Percentiles rank a stretch among this genome's conserved stretches.
Evolutionary conservation across 1,140 invertebrate species (phyloP).

Genomic region (Camponotus pennsylvanicus): DNA sequence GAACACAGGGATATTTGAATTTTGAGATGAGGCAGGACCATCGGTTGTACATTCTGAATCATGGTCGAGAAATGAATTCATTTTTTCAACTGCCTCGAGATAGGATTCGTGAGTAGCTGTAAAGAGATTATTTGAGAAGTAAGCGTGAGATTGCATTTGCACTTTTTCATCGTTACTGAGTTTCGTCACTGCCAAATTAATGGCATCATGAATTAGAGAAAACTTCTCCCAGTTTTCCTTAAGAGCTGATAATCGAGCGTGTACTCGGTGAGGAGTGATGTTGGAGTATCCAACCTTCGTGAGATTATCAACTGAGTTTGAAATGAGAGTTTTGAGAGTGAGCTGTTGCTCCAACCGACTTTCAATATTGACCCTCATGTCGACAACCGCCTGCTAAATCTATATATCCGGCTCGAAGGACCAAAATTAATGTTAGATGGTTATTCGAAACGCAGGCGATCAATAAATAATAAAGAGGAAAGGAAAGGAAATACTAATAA

Average conservation of each 20-base stretch:
- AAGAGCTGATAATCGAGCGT: neutral
- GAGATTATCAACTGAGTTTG: neutral
- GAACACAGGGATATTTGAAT: too few relatives aligned
- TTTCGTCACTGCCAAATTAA: neutral
- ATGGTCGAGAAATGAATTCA: neutral
- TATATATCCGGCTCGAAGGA: too few relatives aligned
- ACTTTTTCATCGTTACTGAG: neutral
- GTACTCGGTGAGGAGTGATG: neutral
- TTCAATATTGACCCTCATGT: too few relatives aligned
- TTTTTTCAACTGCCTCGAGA: conserved; percentile 31
- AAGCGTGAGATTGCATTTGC: neutral
- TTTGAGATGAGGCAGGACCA: neutral
- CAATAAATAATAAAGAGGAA: too few relatives aligned
- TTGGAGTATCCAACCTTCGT: neutral
- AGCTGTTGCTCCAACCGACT: too few relatives aligned
- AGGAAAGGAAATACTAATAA: too few relatives aligned
- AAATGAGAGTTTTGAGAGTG: too few relatives aligned
- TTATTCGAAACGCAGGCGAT: too few relatives aligned
- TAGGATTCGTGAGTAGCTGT: conserved; percentile 5
- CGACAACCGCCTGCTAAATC: too few relatives aligned
- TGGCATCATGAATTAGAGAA: neutral
- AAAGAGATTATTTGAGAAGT: conserved; percentile 29
- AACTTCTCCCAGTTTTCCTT: neutral
- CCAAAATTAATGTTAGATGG: too few relatives aligned
- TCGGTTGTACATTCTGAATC: too few relatives aligned